Evolutionary conservation across 2,888 invertebrate species (phyloP), one percentile per base, ranked within the genome.

Genomic region (Thalpophila matura): DNA sequence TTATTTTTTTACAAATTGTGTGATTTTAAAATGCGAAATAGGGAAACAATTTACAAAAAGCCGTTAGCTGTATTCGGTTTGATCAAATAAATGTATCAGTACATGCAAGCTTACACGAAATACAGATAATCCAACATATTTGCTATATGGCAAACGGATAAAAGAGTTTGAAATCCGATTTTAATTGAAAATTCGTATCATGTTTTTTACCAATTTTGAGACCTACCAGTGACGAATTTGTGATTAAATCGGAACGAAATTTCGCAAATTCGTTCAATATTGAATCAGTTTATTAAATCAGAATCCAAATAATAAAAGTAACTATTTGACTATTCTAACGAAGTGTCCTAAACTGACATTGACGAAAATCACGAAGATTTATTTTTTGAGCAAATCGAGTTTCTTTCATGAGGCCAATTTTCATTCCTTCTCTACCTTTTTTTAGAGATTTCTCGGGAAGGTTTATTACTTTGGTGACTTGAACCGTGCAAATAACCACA

Each of bases 301-400:
- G 46, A 71, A 61, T 57, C 31, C n/a, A 42, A 64, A 79, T 63
- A 40, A 61, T 49, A 58, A 68, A 62, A 67, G 79, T 45, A 72
- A 64, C 68, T 68, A 76, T 79, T 69, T 73, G 64, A 49, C 60
- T 53, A 79, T 72, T 49, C 67, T 72, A 67, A 68, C 58, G 74
- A 68, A 73, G 55, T 55, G 45, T 50, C 42, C 29, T 50, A 55
- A 59, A 35, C 22, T 38, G 43, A 58, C 27, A 20, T 12, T 22
- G 38, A 40, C 29, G 43, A 45, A 63, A 70, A 62, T 65, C 63
- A 62, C 37, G 24, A 4, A 18, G 7, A 31, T 62, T 50, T 50
- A 0, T 62, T 40, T 69, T 60, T 47, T 29, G 35, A 20, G 18
- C 10, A 40, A 63, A 68, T 68, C 38, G 14, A 68, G 7, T 2